phyloP scores from a whole-genome alignment of 2,113 vertebrate genomes.

The Tamias sibiricus region DNA sequence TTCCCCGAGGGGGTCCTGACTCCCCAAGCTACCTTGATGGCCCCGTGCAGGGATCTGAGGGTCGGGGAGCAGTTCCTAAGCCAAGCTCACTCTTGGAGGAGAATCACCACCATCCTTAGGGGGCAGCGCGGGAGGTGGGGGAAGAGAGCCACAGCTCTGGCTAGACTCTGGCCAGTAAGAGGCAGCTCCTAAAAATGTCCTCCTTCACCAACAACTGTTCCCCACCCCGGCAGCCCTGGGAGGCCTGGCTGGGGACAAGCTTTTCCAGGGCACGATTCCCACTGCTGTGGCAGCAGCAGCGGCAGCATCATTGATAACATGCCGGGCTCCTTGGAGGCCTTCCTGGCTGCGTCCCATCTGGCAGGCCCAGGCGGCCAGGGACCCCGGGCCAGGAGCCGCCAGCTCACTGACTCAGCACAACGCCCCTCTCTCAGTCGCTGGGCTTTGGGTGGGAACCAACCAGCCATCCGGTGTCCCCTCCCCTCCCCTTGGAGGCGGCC shows the following conservation, averaged over 20 bases:
- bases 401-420: conserved; percentile 95
- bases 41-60: background rate
- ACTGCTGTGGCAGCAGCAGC: conserved; percentile 62
- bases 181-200: conserved; percentile 10
- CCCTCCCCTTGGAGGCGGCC: conserved; percentile 84
- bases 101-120: background rate
- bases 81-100: background rate
- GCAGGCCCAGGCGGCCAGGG: conserved; percentile 90
- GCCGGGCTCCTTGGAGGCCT: conserved; percentile 88
- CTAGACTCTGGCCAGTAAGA: conserved; percentile 11
- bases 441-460: conserved; percentile 84
- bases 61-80: background rate
- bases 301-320: conserved; percentile 86
- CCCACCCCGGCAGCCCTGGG: conserved; percentile 50
- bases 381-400: conserved; percentile 89
- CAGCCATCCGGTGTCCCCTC: conserved; percentile 84
- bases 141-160: background rate
- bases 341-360: conserved; percentile 92
- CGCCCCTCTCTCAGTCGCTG: conserved; percentile 90
- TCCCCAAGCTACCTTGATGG: background rate
- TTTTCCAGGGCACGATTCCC: conserved; percentile 86
- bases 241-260: conserved; percentile 76
- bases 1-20: background rate
- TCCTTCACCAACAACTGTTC: background rate
- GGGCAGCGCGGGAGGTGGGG: background rate